phyloP scores from a whole-genome alignment of 2,888 invertebrate genomes.

The Cinara cedri region DNA sequence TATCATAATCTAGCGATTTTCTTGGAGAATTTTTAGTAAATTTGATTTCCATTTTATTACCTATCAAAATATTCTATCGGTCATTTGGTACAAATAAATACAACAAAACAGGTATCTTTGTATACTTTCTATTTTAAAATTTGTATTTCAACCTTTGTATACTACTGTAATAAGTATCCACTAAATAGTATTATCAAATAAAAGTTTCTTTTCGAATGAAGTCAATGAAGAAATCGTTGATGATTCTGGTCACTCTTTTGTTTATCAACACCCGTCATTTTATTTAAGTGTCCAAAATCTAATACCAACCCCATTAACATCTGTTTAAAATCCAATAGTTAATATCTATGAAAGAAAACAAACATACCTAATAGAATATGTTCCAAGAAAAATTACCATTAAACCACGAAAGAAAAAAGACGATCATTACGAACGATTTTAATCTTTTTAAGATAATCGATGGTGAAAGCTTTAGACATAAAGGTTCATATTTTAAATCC shows the following conservation, averaged over 20 bases:
- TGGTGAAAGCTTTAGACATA: neutral
- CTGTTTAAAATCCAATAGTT: slow-evolving; percentile 11
- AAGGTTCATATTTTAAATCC: neutral
- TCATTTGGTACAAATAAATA: slow-evolving; percentile 16
- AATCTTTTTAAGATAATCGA: neutral
- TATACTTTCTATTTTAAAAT: no score
- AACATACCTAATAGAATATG: neutral
- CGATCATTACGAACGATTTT: slow-evolving; percentile 7
- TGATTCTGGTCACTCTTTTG: neutral
- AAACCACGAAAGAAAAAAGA: neutral
- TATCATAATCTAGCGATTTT: no score
- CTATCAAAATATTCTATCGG: neutral
- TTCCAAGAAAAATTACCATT: neutral
- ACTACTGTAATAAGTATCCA: neutral
- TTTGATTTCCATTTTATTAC: no score
- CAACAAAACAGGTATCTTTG: slow-evolving; percentile 1
- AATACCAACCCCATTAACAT: neutral
- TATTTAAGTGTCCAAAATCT: neutral
- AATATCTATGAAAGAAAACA: neutral
- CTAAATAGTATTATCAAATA: slow-evolving; percentile 1
- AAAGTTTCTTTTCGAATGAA: neutral
- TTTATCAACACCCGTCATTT: neutral
- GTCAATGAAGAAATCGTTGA: neutral
- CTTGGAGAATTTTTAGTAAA: no score
- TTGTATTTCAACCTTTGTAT: slow-evolving; percentile 1